A percentile compares a stretch with the other conserved stretches of the same genome.
These are phyloP conservation scores for Mongoloraphidia duomilia DNA, from an alignment of 2,888 invertebrate species.

Conservation along the genomic window DNA sequence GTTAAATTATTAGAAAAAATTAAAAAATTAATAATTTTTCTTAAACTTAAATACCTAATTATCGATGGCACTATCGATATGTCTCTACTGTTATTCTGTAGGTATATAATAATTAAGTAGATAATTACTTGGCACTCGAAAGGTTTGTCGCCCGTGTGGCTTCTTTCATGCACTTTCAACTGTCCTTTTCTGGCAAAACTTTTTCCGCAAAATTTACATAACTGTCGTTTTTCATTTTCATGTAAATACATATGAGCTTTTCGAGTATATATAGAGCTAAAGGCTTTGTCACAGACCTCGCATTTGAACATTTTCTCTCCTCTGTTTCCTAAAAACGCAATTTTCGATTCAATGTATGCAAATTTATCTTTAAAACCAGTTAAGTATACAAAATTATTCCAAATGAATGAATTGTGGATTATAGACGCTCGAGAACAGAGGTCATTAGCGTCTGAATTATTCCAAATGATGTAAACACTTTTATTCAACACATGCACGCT, in stretches of 20 bases:
- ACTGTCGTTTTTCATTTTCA: slow-evolving; percentile 21
- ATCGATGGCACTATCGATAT: too few relatives aligned
- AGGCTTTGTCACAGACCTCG: slow-evolving; percentile 28
- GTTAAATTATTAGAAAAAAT: too few relatives aligned
- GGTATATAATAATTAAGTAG: neutral
- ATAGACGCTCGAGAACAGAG: too few relatives aligned
- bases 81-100: too few relatives aligned
- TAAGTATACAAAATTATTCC: too few relatives aligned
- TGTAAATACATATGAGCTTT: slow-evolving; percentile 33
- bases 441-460: too few relatives aligned
- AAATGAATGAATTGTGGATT: too few relatives aligned
- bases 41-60: too few relatives aligned
- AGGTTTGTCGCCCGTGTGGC: slow-evolving; percentile 35
- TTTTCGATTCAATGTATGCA: too few relatives aligned
- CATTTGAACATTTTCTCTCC: slow-evolving; percentile 19
- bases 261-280: slow-evolving; percentile 30
- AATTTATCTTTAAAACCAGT: too few relatives aligned
- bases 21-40: too few relatives aligned
- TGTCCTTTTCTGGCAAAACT: slow-evolving; percentile 26
- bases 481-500: too few relatives aligned
- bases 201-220: slow-evolving; percentile 26
- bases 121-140: slow-evolving; percentile 30
- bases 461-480: neutral
- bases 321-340: neutral
- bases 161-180: slow-evolving; percentile 26